Evolutionary conservation across 1,140 invertebrate species (phyloP).

Genomic region (Hyles euphorbiae): DNA sequence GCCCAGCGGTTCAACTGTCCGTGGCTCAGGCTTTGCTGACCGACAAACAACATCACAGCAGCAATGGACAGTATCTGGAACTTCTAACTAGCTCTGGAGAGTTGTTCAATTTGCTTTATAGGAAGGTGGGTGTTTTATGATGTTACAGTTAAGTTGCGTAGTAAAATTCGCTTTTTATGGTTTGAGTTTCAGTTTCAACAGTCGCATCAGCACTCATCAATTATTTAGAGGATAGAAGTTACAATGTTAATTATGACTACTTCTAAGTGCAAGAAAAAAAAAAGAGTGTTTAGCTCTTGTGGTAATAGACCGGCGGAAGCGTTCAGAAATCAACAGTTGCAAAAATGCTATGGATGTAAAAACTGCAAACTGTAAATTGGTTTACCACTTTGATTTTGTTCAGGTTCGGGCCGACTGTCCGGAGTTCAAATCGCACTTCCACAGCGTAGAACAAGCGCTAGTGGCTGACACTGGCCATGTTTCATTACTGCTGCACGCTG

Average conservation of each 20-base stretch:
- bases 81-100: slow-evolving; percentile 83
- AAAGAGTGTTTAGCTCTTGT: too few relatives aligned
- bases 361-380: neutral
- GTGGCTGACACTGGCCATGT: slow-evolving; percentile 83
- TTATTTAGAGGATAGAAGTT: too few relatives aligned
- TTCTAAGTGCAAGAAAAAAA: too few relatives aligned
- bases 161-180: too few relatives aligned
- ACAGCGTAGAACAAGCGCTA: slow-evolving; percentile 86
- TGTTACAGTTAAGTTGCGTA: too few relatives aligned
- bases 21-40: slow-evolving; percentile 84
- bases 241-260: too few relatives aligned
- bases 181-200: too few relatives aligned
- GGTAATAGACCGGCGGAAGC: too few relatives aligned
- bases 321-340: too few relatives aligned
- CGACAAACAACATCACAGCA: slow-evolving; percentile 86
- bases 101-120: slow-evolving; percentile 84
- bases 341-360: too few relatives aligned
- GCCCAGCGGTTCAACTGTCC: slow-evolving; percentile 85
- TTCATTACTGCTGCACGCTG: slow-evolving; percentile 82
- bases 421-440: slow-evolving; percentile 88
- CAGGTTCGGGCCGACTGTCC: slow-evolving; percentile 87
- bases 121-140: slow-evolving; percentile 77
- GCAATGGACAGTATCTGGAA: slow-evolving; percentile 86
- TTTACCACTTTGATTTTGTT: neutral
- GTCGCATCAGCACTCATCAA: too few relatives aligned